Evolutionary conservation across 2,113 vertebrate species (phyloP).

Genomic region (Noturus placidus): DNA sequence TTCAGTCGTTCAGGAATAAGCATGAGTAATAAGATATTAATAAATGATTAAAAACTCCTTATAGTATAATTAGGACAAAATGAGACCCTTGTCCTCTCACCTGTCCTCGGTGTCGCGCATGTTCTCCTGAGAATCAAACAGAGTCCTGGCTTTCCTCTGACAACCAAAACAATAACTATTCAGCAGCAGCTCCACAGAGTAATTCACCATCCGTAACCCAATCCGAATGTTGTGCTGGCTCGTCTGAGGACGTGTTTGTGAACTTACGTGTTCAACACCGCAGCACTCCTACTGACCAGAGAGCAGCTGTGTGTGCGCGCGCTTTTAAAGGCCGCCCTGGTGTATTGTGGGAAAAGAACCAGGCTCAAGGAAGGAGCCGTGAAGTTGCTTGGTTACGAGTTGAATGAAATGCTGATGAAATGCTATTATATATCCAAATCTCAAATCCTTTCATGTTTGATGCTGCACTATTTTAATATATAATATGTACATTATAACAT

Average conservation of each 20-base stretch:
- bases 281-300: neutral
- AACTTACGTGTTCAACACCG: neutral
- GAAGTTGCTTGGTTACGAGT: neutral
- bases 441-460: neutral
- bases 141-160: slow-evolving; percentile 55
- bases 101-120: slow-evolving; percentile 75
- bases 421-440: neutral
- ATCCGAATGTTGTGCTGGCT: neutral
- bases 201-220: slow-evolving; percentile 62
- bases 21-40: neutral
- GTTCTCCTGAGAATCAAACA: slow-evolving; percentile 55
- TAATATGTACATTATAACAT: neutral
- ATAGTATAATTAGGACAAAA: neutral
- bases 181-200: slow-evolving; percentile 61
- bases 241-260: neutral
- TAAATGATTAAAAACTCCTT: neutral
- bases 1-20: no score
- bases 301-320: neutral
- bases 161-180: slow-evolving; percentile 60
- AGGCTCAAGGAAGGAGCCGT: neutral
- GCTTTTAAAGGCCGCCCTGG: slow-evolving; percentile 50
- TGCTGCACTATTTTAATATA: neutral
- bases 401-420: neutral
- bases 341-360: slow-evolving; percentile 59
- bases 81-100: slow-evolving; percentile 58